Conservation (phyloP, 30 jellyfish, hydroid and myxozoan species). For the Calvadosia cruxmelitensis region DNA sequence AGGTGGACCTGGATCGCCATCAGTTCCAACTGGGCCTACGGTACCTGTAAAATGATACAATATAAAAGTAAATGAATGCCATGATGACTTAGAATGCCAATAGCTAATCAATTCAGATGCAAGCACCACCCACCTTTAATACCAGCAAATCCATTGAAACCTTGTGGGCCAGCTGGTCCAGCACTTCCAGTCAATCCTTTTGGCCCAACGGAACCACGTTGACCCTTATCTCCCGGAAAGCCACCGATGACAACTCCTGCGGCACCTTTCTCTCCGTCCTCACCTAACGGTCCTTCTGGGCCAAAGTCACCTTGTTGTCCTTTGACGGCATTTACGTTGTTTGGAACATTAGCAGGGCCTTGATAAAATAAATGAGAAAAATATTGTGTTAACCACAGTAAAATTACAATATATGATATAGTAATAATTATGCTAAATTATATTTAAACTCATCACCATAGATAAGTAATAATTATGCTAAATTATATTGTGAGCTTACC, state of each 20-base stretch:
- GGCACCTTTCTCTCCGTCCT: slow-evolving; percentile 16
- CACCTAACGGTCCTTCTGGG: slow-evolving; percentile 18
- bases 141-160: neutral
- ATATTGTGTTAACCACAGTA: too few relatives aligned
- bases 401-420: too few relatives aligned
- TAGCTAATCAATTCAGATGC: too few relatives aligned
- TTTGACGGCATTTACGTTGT: neutral
- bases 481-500: too few relatives aligned
- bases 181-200: slow-evolving; percentile 19
- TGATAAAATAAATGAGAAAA: too few relatives aligned
- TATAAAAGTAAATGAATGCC: too few relatives aligned
- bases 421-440: too few relatives aligned
- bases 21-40: slow-evolving; percentile 26
- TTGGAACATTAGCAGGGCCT: neutral
- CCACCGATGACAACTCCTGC: neutral
- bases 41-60: neutral
- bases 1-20: slow-evolving; percentile 32
- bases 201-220: neutral
- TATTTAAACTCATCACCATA: too few relatives aligned
- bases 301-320: slow-evolving; percentile 14
- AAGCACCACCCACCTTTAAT: neutral
- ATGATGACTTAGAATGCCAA: too few relatives aligned
- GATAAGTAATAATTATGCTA: too few relatives aligned
- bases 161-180: neutral
- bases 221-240: neutral